A percentile compares a stretch with the other conserved stretches of the same genome.
Evolutionary conservation across 1,140 invertebrate genomes (phyloP).

Genomic region (Heliconius hewitsoni): DNA sequence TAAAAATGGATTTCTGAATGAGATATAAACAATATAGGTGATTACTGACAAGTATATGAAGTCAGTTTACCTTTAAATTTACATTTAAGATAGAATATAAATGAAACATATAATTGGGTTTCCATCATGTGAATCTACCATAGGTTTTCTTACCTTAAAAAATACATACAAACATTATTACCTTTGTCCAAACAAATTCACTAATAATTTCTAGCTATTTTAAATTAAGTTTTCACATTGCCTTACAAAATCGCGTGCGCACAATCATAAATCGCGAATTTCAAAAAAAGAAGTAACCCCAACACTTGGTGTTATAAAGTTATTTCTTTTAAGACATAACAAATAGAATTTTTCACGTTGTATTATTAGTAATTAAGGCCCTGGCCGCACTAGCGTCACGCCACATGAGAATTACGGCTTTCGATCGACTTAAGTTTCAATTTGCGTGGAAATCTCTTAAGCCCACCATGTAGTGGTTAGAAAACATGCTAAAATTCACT

Average conservation of each 20-base stretch:
- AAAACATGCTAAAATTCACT: constrained; percentile 10
- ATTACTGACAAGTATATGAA: too few species aligned
- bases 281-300: constrained; percentile 11
- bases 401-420: constrained; percentile 43
- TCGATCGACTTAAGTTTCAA: constrained; percentile 47
- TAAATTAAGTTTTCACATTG: constrained; percentile 2
- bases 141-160: too few species aligned
- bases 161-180: neutral
- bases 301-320: constrained; percentile 50
- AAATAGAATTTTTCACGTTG: constrained; percentile 52
- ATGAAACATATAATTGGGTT: too few species aligned
- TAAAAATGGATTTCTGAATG: too few species aligned
- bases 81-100: too few species aligned
- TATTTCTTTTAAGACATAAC: constrained; percentile 58
- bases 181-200: neutral
- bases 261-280: constrained; percentile 11
- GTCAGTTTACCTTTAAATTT: too few species aligned
- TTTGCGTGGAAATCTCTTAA: constrained; percentile 44
- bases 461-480: neutral
- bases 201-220: constrained; percentile 6
- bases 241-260: neutral
- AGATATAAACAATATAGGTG: too few species aligned
- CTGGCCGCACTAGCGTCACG: constrained; percentile 39
- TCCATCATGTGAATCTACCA: too few species aligned
- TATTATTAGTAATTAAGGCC: constrained; percentile 46